Percentiles rank a stretch among this genome's conserved stretches.
These are phyloP conservation scores for Chaetorhynchus papuensis DNA, from an alignment of 2,113 vertebrate species.

Conservation along the genomic window DNA sequence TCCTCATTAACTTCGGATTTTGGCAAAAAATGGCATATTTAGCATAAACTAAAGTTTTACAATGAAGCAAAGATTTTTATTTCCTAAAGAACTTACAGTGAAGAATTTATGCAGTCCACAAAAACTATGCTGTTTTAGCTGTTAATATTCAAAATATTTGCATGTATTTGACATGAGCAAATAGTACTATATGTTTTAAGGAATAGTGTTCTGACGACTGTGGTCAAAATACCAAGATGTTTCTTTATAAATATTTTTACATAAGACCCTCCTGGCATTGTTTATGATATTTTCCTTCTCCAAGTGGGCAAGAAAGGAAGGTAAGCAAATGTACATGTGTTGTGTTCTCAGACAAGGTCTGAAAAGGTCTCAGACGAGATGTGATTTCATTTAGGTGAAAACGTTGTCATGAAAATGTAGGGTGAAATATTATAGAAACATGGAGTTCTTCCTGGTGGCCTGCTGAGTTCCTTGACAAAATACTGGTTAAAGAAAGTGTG, in stretches of 20 bases:
- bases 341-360: not conserved
- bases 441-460: not conserved
- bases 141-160: not conserved
- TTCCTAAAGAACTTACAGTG: not conserved
- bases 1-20: not conserved
- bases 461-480: not conserved
- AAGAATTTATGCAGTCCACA: not conserved
- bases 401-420: not conserved
- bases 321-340: not conserved
- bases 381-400: not conserved
- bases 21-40: not conserved
- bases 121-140: not conserved
- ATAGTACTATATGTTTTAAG: not conserved
- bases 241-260: not conserved
- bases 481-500: not conserved
- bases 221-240: not conserved
- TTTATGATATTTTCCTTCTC: not conserved
- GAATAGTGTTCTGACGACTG: not conserved
- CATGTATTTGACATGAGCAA: not conserved
- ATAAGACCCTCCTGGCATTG: accelerated
- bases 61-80: not conserved
- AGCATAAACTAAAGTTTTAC: not conserved
- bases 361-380: not conserved
- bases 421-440: not conserved
- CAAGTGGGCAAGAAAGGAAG: not conserved